A percentile compares a stretch with the other conserved stretches of the same genome.
These are phyloP conservation scores for Apodemia zela DNA, from an alignment of 2,888 invertebrate species.

Conservation along the genomic window DNA sequence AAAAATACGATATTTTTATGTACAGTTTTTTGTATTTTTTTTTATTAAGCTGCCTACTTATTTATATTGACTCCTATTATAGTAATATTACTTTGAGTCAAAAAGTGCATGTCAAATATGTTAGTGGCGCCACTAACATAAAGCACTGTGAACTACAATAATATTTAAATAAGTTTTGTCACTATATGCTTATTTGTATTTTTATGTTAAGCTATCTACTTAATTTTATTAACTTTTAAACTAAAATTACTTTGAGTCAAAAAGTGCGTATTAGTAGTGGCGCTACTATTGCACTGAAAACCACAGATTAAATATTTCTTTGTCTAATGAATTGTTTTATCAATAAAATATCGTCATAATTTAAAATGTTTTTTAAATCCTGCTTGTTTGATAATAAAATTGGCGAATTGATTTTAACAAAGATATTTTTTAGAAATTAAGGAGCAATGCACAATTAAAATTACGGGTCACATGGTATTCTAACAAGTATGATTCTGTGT, in stretches of 20 bases:
- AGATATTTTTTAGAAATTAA: not conserved
- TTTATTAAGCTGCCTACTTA: conserved; percentile 38
- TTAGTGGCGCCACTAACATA: not conserved
- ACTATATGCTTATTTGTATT: not conserved
- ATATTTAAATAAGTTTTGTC: not conserved
- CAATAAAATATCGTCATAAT: conserved; percentile 6
- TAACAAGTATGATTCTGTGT: not conserved
- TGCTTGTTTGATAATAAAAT: conserved; percentile 3
- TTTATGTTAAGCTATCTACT: conserved; percentile 3
- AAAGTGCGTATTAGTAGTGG: not conserved
- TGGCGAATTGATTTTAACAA: conserved; percentile 8
- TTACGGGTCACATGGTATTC: conserved; percentile 8
- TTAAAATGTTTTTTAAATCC: not conserved
- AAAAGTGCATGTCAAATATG: conserved; percentile 19
- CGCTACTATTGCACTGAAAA: not conserved
- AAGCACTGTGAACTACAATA: not conserved
- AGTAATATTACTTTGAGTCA: conserved; percentile 13
- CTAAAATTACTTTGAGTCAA: not conserved
- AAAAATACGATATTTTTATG: conserved; percentile 45
- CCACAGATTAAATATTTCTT: not conserved
- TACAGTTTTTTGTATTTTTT: conserved; percentile 44
- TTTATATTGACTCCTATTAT: conserved; percentile 34
- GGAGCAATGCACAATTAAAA: conserved; percentile 9
- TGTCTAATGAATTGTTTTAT: not conserved
- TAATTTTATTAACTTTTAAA: conserved; percentile 2